Base-by-base conservation (phyloP, 2,113 vertebrate species). In the Pygoscelis antarcticus region DNA sequence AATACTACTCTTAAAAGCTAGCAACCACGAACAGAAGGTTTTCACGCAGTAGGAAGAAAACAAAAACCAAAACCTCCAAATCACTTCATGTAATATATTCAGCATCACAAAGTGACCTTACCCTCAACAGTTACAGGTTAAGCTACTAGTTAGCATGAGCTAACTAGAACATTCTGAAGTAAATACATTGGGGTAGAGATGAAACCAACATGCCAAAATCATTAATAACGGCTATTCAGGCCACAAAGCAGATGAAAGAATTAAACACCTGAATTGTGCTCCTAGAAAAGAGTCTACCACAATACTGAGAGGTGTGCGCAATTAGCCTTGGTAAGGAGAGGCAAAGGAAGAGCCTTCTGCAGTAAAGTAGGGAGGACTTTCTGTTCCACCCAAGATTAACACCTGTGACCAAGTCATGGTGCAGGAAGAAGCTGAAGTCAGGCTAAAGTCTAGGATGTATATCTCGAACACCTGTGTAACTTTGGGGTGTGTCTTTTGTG, bases 151-250 rank as follows among this genome's bases (percentile, higher is more conserved):
- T 34, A 61, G 4, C 3, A 1, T 55, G 29, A 78, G 19, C 10
- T 32, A 87, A 42, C 15, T 19, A 68, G 10, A 75, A 55, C 3
- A 47, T 52, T 70, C 26, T 74, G 26, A 77, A 30, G 34, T n/a
- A 83, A 76, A 74, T 12, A 49, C 23, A 47, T 2, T 9, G 19
- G 13, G 17, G 8, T 11, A 47, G 15, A 54, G 55, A 58, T 25
- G 32, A 93, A 86, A 84, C 7, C 40, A 81, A 55, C 19, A 46
- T 6, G 20, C 7, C n/a, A 61, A 76, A 89, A 64, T 16, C 27
- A 65, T 51, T 38, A 77, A 16, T 36, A 84, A 21, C 0, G 0
- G 38, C 15, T 89, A 58, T 8, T 71, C 25, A n/a, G 17, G 13
- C 14, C 30, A 69, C 34, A 72, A 87, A 75, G 21, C 34, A 52